phyloP scores from a whole-genome alignment of 2,797 vertebrate species.

The Zenarchopterus dispar region DNA sequence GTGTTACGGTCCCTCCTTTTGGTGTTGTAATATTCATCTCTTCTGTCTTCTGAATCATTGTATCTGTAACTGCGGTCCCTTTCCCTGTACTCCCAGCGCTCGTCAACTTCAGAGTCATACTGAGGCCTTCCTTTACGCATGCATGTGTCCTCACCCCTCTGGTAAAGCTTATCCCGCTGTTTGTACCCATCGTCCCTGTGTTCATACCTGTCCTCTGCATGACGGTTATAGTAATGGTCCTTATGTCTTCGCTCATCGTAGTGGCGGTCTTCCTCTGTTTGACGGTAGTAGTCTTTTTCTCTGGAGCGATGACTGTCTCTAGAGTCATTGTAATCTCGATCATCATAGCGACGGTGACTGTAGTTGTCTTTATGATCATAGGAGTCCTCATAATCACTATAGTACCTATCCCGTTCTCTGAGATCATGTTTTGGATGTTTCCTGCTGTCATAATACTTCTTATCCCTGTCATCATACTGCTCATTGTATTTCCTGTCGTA shows the following conservation, averaged over 20 bases:
- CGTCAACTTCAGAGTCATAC: slow-evolving; percentile 63
- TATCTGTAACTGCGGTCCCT: slow-evolving; percentile 54
- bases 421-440: slow-evolving; percentile 44
- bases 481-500: slow-evolving; percentile 60
- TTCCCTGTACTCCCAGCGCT: slow-evolving; percentile 43
- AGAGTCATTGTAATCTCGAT: slow-evolving; percentile 59
- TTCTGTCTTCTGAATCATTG: slow-evolving; percentile 47
- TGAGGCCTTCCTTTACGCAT: slow-evolving; percentile 48
- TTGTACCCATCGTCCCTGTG: slow-evolving; percentile 51
- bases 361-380: slow-evolving; percentile 48
- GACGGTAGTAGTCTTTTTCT: slow-evolving; percentile 58
- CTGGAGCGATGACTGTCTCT: slow-evolving; percentile 53
- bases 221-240: slow-evolving; percentile 48
- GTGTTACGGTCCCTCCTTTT: slow-evolving; percentile 54
- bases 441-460: slow-evolving; percentile 55
- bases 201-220: slow-evolving; percentile 54
- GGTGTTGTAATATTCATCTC: slow-evolving; percentile 45
- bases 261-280: slow-evolving; percentile 58
- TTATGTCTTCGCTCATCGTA: slow-evolving; percentile 57
- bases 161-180: slow-evolving; percentile 43
- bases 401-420: slow-evolving; percentile 63
- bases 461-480: slow-evolving; percentile 54
- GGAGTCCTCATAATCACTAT: slow-evolving; percentile 55
- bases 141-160: slow-evolving; percentile 53
- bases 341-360: slow-evolving; percentile 41